Evolutionary conservation across 2,888 invertebrate species (phyloP), one percentile per base, ranked within the genome.

Genomic region (Diarsia mendica): DNA sequence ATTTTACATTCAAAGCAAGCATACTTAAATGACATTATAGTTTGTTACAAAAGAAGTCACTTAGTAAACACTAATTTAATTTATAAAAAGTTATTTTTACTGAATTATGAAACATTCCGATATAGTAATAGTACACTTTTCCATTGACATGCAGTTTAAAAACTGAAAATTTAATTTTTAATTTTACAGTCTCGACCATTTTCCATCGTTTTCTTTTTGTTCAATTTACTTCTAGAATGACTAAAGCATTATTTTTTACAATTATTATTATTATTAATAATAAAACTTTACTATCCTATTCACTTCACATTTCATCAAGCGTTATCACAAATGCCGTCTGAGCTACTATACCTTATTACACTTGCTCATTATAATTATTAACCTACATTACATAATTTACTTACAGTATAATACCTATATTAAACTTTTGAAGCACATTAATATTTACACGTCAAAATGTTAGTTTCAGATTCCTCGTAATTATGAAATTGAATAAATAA

Each of bases 311-410:
- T 80, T 75, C 73, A 88, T 87, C 87, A 91, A 93, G 93, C 93
- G 86, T 90, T 93, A 93, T 93, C 93, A 93, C 93, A 93, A 91
- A 92, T 89, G 92, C 91, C 91, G 55, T 87, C 84, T 89, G 91
- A 91, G 91, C 92, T 90, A 61, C 69, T 23, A 46, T 46, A 80
- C 80, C 84, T 87, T 87, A 74, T 74, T 75, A 80, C 63, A 83
- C 67, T 76, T 82, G 85, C 87, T 86, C 83, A 75, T 77, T 72
- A 61, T 75, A 84, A 75, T 77, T 72, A 61, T 74, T 83, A 72
- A 58, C 68, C 79, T 88, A 87, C 58, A 63, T 28, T 28, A 28
- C 28, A 28, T 80, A 79, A 83, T 13, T 13, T n/a, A 44, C 63
- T 44, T 63, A 63, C 4, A 46, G 13, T 60, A 60, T 77, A 65